A percentile compares a stretch with the other conserved stretches of the same genome.
Evolutionary conservation across 2,797 vertebrate species (phyloP).

Genomic region (Bovichtus diacanthus): DNA sequence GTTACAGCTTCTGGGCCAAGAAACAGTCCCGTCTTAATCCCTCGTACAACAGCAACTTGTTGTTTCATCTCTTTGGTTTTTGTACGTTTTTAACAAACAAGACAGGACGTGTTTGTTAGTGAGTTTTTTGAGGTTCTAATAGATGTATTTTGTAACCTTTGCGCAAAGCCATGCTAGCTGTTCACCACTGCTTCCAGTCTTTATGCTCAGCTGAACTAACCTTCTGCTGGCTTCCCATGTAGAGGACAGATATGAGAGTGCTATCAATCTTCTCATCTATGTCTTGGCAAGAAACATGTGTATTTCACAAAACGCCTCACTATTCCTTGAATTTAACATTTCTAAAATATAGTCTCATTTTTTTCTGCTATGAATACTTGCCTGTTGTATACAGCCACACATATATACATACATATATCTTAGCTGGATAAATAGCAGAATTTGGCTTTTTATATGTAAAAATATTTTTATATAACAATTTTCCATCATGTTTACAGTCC

Average conservation of each 20-base stretch:
- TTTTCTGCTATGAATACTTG: neutral
- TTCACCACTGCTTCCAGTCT: constrained; percentile 5
- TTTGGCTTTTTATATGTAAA: too few species aligned
- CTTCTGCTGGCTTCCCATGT: neutral
- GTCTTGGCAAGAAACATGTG: neutral
- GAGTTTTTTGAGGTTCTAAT: neutral
- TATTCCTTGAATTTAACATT: neutral
- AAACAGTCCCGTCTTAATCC: neutral
- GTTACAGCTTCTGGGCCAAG: neutral
- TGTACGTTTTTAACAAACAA: neutral
- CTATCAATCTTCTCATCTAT: neutral
- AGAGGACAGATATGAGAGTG: neutral
- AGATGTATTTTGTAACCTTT: neutral
- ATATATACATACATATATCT: neutral
- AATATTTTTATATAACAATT: neutral
- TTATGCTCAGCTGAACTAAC: constrained; percentile 19
- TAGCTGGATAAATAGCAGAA: neutral
- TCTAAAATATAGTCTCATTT: neutral
- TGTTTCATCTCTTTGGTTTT: constrained; percentile 1
- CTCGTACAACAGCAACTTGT: neutral
- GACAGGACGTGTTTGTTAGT: neutral
- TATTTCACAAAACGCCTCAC: constrained; percentile 1
- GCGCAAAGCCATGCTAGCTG: neutral
- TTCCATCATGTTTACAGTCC: neutral
- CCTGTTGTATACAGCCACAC: too few species aligned